phyloP scores from a whole-genome alignment of 1,140 invertebrate species.

The Leguminivora glycinivorella region DNA sequence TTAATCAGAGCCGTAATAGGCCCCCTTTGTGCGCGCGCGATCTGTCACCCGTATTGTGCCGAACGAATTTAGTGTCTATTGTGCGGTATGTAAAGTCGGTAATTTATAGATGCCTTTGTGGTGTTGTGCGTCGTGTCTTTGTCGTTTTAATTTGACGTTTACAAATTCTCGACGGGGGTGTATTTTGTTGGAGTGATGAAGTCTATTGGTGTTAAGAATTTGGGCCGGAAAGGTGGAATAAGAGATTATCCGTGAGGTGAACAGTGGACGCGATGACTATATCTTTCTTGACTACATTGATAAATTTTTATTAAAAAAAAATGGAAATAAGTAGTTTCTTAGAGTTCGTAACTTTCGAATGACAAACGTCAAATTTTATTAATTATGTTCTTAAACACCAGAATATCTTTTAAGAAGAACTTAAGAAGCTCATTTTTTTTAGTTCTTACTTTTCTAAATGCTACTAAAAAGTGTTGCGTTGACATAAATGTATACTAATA shows the following conservation, averaged over 20 bases:
- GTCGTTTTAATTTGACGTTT: constrained; percentile 23
- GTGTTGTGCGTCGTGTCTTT: constrained; percentile 1
- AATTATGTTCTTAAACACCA: no score
- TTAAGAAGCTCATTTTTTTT: no score
- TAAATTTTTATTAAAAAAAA: no score
- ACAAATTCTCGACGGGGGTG: constrained; percentile 4
- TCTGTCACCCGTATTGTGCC: constrained; percentile 22
- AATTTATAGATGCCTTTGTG: constrained; percentile 23
- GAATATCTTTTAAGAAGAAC: no score
- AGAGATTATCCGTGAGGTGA: not conserved
- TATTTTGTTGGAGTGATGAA: not conserved
- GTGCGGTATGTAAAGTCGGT: constrained; percentile 27
- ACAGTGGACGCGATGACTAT: no score
- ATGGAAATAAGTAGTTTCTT: no score
- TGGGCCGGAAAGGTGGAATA: not conserved
- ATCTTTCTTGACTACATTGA: no score
- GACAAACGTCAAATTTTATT: no score
- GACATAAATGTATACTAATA: no score
- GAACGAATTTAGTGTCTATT: constrained; percentile 22
- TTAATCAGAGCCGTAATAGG: constrained; percentile 25
- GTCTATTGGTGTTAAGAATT: not conserved
- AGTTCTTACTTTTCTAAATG: no score
- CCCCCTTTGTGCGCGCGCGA: constrained; percentile 21
- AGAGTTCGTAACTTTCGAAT: no score
- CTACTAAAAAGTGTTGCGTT: no score